Evolutionary conservation across 1,140 invertebrate species (phyloP).

Genomic region (Bactericera cockerelli): DNA sequence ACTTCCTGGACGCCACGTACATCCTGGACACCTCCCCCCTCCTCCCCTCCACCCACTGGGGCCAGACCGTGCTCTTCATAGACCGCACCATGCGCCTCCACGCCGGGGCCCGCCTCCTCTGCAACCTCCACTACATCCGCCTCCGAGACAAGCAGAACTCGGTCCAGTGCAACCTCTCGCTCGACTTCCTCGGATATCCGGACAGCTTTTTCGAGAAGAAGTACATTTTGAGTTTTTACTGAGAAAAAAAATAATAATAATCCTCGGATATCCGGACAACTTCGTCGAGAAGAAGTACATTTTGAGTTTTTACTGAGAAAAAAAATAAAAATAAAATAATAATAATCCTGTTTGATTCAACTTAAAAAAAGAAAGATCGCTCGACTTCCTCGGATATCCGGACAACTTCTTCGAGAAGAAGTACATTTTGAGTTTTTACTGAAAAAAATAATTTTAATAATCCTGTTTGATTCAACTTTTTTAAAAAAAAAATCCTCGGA

Average conservation of each 20-base stretch:
- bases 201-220: background rate
- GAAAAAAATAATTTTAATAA: background rate
- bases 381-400: background rate
- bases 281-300: background rate
- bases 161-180: background rate
- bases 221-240: background rate
- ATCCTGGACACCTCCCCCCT: constrained; percentile 33
- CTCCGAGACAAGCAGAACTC: background rate
- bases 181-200: background rate
- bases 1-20: constrained; percentile 18
- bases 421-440: background rate
- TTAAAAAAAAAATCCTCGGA: no score
- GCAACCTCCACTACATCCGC: background rate
- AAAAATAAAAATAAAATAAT: background rate
- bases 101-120: constrained; percentile 26
- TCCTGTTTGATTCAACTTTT: no score
- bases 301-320: background rate
- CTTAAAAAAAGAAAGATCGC: background rate
- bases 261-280: background rate
- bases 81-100: constrained; percentile 27
- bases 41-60: constrained; percentile 48
- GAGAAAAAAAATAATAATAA: no score
- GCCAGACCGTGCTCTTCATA: constrained; percentile 51
- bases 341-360: no score
- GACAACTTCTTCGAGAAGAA: background rate